phyloP scores from a whole-genome alignment of 2,797 vertebrate species.

The Salmo trutta region DNA sequence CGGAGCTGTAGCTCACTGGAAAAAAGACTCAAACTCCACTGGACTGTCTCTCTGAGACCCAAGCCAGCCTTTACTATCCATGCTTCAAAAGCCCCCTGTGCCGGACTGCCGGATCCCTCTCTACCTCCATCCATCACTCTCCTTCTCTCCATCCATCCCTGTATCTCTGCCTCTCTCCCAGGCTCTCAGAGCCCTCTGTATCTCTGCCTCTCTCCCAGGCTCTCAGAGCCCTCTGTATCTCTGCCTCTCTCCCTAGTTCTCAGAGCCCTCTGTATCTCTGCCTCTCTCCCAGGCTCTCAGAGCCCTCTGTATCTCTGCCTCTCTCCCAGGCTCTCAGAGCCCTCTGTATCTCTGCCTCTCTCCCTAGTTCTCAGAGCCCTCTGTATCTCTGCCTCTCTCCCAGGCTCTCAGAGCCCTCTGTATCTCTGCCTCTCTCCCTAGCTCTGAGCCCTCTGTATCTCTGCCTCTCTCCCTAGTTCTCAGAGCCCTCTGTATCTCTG shows the following conservation, averaged over 20 bases:
- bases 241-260: no score
- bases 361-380: no score
- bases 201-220: not conserved
- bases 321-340: no score
- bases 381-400: constrained; percentile 20
- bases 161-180: constrained; percentile 17
- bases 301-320: no score
- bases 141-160: constrained; percentile 11
- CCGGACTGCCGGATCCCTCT: not conserved
- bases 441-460: no score
- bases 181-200: not conserved
- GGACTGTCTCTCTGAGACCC: not conserved
- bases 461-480: no score
- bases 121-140: not conserved
- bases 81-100: not conserved
- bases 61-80: not conserved
- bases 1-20: not conserved
- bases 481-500: no score
- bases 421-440: not conserved
- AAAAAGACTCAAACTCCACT: not conserved
- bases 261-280: no score
- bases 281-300: no score
- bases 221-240: no score
- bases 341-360: no score
- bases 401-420: not conserved